Conservation (phyloP, 2,113 vertebrate genomes). For the Geococcyx californianus region DNA sequence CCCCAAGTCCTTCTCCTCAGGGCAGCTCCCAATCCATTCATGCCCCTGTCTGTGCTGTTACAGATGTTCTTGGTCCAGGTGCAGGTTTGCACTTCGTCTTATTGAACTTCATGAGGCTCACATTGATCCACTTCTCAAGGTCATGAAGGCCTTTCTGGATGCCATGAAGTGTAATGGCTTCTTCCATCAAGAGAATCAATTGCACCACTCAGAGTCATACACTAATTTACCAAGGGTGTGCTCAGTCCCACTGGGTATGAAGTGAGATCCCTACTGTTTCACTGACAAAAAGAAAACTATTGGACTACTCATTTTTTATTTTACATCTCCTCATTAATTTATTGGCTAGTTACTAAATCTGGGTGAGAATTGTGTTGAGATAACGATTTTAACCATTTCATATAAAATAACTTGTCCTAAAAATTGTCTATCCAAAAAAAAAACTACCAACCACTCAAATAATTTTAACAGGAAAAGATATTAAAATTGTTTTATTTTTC, state of each 20-base stretch:
- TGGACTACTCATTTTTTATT: background rate
- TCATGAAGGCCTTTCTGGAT: background rate
- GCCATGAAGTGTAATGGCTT: too few species aligned
- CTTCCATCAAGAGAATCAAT: background rate
- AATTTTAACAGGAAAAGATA: background rate
- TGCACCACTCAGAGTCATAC: background rate
- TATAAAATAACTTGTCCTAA: background rate
- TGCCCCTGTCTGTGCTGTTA: background rate
- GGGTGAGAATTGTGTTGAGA: background rate
- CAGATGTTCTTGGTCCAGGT: background rate
- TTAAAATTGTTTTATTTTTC: background rate
- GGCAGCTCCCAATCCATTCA: background rate
- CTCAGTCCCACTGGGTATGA: accelerated
- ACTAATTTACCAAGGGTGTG: background rate
- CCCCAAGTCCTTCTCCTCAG: background rate
- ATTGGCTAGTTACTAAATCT: background rate
- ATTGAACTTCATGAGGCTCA: background rate
- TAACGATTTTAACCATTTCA: background rate
- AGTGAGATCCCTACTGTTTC: background rate
- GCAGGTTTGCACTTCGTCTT: background rate
- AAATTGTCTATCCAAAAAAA: background rate
- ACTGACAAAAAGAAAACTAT: background rate
- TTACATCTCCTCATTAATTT: background rate
- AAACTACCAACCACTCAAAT: background rate
- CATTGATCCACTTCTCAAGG: accelerated